Conservation (phyloP, 1,140 invertebrate genomes). For the Meteorus sp. region DNA sequence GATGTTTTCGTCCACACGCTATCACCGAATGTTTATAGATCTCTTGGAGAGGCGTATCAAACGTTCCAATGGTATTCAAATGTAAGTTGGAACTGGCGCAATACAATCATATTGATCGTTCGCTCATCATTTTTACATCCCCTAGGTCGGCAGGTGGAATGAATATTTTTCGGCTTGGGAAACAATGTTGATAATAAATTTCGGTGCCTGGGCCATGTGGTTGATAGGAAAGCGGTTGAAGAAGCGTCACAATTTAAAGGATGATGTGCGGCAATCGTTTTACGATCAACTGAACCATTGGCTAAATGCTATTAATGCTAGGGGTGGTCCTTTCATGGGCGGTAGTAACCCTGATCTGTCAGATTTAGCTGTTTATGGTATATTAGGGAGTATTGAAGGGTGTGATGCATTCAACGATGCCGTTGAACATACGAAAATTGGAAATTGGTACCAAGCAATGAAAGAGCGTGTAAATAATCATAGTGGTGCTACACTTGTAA, state of each 20-base stretch:
- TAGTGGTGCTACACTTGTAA: constrained; percentile 47
- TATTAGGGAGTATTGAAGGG: constrained; percentile 93
- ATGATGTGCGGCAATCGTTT: constrained; percentile 86
- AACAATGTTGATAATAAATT: constrained; percentile 85
- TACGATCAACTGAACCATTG: constrained; percentile 88
- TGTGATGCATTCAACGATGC: constrained; percentile 90
- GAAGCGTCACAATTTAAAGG: constrained; percentile 80
- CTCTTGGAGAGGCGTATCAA: constrained; percentile 78
- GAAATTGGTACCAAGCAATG: constrained; percentile 61
- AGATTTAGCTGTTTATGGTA: constrained; percentile 91
- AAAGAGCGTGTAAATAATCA: constrained; percentile 59
- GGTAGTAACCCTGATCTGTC: constrained; percentile 88
- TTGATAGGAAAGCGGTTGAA: constrained; percentile 87
- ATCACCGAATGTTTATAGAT: constrained; percentile 97
- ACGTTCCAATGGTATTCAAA: constrained; percentile 91
- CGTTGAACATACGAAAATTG: constrained; percentile 71
- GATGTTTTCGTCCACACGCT: constrained; percentile 86
- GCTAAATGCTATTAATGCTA: constrained; percentile 71
- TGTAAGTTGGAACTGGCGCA: constrained; percentile 44
- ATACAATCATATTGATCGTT: neutral
- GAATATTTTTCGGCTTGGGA: constrained; percentile 86
- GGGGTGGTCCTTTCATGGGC: constrained; percentile 77
- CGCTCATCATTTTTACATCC: neutral
- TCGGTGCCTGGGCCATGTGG: constrained; percentile 93
- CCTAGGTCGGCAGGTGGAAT: constrained; percentile 85